Evolutionary conservation across 2,113 vertebrate genomes (phyloP).

Genomic region (Tupaia tana): DNA sequence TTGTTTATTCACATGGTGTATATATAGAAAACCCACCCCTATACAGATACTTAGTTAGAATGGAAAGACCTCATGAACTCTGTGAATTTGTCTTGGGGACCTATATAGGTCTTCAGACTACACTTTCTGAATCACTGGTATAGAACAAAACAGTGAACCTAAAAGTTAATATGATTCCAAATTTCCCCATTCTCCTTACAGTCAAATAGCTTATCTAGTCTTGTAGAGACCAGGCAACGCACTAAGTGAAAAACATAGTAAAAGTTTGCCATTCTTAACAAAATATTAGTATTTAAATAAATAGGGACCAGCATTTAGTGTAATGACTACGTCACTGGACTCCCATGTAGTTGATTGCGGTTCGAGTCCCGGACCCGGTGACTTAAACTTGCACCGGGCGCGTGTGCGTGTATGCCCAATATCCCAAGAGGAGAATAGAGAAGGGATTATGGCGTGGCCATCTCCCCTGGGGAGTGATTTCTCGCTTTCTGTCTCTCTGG

Average conservation of each 20-base stretch:
- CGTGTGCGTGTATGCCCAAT: too few species aligned
- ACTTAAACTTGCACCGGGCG: too few species aligned
- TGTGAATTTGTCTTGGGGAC: not conserved
- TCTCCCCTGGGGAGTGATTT: too few species aligned
- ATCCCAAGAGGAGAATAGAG: too few species aligned
- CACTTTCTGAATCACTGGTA: not conserved
- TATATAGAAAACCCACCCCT: not conserved
- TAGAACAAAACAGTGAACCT: not conserved
- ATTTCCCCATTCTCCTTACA: not conserved
- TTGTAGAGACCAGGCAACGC: not conserved
- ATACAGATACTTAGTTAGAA: not conserved
- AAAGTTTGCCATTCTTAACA: not conserved
- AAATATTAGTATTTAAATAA: slow-evolving; percentile 38
- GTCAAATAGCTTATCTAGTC: not conserved
- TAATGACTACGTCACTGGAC: too few species aligned
- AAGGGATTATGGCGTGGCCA: too few species aligned
- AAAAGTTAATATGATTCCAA: not conserved
- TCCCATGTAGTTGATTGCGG: too few species aligned
- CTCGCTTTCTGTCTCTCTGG: too few species aligned
- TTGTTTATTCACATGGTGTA: not conserved
- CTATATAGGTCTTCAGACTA: not conserved
- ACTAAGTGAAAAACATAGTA: not conserved
- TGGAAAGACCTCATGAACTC: not conserved
- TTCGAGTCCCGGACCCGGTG: too few species aligned
- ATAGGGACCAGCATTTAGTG: not conserved